phyloP scores from a whole-genome alignment of 1,140 invertebrate genomes.

The Drosophila tristis region DNA sequence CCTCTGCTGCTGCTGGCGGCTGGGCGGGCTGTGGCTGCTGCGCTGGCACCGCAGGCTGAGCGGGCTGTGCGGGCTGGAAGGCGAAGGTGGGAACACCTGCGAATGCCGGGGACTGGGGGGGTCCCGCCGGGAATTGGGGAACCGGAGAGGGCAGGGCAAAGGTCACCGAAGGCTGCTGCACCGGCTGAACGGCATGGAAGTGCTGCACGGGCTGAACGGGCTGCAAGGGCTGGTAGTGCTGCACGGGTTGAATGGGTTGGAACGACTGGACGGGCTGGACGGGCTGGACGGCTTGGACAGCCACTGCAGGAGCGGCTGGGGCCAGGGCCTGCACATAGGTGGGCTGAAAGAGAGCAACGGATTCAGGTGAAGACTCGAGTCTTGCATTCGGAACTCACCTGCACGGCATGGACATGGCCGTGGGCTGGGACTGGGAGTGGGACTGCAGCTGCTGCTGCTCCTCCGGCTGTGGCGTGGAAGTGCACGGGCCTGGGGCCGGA shows the following conservation, averaged over 20 bases:
- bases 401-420: slow-evolving; percentile 51
- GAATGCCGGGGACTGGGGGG: slow-evolving; percentile 4
- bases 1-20: slow-evolving; percentile 33
- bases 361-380: too few species aligned
- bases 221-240: slow-evolving; percentile 18
- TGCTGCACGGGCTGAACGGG: slow-evolving; percentile 34
- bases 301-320: slow-evolving; percentile 39
- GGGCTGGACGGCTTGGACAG: not conserved
- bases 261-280: slow-evolving; percentile 15
- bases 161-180: slow-evolving; percentile 42
- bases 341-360: slow-evolving; percentile 31
- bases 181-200: slow-evolving; percentile 47
- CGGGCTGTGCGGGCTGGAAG: slow-evolving; percentile 47
- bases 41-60: slow-evolving; percentile 34
- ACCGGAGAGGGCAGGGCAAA: slow-evolving; percentile 10
- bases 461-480: slow-evolving; percentile 36
- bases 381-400: slow-evolving; percentile 34
- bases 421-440: slow-evolving; percentile 8
- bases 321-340: slow-evolving; percentile 51
- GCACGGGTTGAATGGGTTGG: slow-evolving; percentile 6
- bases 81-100: slow-evolving; percentile 44
- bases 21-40: slow-evolving; percentile 30
- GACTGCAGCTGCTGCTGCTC: too few species aligned
- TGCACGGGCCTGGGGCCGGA: slow-evolving; percentile 58
- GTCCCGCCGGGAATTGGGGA: slow-evolving; percentile 38